These are phyloP conservation scores for Ondatra zibethicus DNA, from an alignment of 2,113 vertebrate genomes.

Conservation along the genomic window DNA sequence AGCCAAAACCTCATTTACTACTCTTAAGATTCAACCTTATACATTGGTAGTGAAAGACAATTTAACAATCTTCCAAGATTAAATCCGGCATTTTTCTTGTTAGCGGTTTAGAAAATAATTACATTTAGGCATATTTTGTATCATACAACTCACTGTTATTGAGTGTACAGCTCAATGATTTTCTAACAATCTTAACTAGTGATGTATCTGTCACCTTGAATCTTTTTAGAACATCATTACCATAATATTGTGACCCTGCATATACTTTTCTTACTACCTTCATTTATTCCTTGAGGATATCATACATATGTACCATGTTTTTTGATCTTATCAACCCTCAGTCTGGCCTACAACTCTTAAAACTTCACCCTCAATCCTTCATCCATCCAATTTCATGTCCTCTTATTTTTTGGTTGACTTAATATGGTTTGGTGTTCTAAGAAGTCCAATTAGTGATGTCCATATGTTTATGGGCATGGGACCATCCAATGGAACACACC, in stretches of 20 bases:
- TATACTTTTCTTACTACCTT: background rate
- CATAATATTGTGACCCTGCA: background rate
- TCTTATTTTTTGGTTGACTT: background rate
- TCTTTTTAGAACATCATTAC: background rate
- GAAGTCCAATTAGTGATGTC: background rate
- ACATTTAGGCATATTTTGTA: background rate
- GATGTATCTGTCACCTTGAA: background rate
- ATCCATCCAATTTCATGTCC: background rate
- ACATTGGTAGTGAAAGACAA: background rate
- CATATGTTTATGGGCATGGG: too few relatives aligned
- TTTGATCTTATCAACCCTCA: background rate
- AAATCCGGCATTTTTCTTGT: background rate
- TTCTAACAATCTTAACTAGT: background rate
- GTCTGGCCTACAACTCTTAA: fast-evolving
- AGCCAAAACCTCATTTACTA: background rate
- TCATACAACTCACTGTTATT: background rate
- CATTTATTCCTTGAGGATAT: background rate
- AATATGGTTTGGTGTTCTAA: too few relatives aligned
- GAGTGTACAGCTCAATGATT: background rate
- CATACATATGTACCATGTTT: background rate
- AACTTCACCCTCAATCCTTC: background rate
- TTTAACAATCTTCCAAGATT: background rate
- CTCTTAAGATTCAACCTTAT: slow-evolving; percentile 18
- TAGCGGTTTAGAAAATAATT: background rate
- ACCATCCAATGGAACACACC: background rate